These are phyloP conservation scores for Auanema freiburgensis DNA, from an alignment of 2,888 invertebrate species.

Conservation along the genomic window DNA sequence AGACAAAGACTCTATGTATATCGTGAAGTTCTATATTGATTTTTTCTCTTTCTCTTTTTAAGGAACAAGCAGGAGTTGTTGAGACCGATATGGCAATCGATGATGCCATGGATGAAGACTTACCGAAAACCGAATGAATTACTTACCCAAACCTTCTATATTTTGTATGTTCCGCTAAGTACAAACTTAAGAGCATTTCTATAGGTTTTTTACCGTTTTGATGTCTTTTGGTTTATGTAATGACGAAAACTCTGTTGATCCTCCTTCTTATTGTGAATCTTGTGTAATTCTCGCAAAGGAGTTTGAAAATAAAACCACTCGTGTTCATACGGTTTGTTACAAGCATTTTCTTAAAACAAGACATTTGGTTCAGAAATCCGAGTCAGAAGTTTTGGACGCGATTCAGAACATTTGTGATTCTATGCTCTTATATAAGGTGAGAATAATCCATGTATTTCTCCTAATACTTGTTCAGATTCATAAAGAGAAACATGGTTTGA, in stretches of 20 bases:
- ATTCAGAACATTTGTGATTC: slow-evolving; percentile 6
- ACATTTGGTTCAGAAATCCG: slow-evolving; percentile 3
- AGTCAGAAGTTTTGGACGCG: slow-evolving; percentile 10
- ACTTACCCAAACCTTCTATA: neutral
- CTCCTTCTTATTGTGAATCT: slow-evolving; percentile 16
- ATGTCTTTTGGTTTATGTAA: neutral
- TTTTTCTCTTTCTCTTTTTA: neutral
- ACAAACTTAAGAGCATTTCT: neutral
- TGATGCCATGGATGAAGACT: slow-evolving; percentile 4
- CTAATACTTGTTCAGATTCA: slow-evolving; percentile 33
- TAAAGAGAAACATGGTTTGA: slow-evolving; percentile 39
- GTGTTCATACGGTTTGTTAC: neutral
- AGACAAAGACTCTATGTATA: slow-evolving; percentile 70
- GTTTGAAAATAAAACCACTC: neutral
- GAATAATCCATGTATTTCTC: neutral
- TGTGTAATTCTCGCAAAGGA: slow-evolving; percentile 15
- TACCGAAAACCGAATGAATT: slow-evolving; percentile 7
- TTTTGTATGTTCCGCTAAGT: neutral
- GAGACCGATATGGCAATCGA: neutral
- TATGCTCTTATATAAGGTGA: slow-evolving; percentile 12
- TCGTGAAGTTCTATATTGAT: slow-evolving; percentile 16
- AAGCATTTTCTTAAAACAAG: neutral
- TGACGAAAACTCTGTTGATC: neutral
- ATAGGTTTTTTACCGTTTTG: neutral
- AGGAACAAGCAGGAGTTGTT: slow-evolving; percentile 5